These are phyloP conservation scores for Lithobates pipiens DNA, from an alignment of 2,797 vertebrate species.

Conservation along the genomic window DNA sequence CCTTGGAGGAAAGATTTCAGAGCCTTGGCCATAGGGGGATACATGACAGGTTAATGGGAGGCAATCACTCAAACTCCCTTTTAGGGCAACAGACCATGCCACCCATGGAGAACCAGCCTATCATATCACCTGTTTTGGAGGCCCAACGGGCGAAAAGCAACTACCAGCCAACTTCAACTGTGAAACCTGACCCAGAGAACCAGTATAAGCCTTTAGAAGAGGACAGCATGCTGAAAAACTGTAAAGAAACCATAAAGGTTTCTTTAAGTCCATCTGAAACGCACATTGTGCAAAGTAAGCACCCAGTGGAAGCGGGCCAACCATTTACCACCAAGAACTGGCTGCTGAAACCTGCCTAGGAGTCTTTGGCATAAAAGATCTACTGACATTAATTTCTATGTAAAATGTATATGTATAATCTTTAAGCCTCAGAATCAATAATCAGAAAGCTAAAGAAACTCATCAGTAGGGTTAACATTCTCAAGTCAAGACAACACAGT, in stretches of 20 bases:
- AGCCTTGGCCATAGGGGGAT: fast-evolving
- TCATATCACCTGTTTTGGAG: neutral
- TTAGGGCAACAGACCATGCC: neutral
- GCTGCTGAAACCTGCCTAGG: conserved; percentile 59
- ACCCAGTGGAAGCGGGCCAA: fast-evolving
- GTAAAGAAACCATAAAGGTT: neutral
- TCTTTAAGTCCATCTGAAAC: neutral
- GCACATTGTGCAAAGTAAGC: neutral
- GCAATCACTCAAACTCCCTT: conserved; percentile 14
- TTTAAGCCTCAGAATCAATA: no score
- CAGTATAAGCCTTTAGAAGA: neutral
- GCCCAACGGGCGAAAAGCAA: neutral
- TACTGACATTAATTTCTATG: neutral
- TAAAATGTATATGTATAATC: neutral
- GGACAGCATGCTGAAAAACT: neutral
- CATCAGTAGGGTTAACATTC: no score
- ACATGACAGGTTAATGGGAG: neutral
- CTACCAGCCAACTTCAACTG: neutral
- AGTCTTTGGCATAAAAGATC: neutral
- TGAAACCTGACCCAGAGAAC: conserved; percentile 19
- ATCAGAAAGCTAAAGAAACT: no score
- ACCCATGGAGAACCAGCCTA: neutral
- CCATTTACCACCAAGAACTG: conserved; percentile 38
- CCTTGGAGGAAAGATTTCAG: conserved; percentile 21
- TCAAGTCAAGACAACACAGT: no score